phyloP scores from a whole-genome alignment of 2,888 invertebrate genomes.

The Pherbina coryleti region DNA sequence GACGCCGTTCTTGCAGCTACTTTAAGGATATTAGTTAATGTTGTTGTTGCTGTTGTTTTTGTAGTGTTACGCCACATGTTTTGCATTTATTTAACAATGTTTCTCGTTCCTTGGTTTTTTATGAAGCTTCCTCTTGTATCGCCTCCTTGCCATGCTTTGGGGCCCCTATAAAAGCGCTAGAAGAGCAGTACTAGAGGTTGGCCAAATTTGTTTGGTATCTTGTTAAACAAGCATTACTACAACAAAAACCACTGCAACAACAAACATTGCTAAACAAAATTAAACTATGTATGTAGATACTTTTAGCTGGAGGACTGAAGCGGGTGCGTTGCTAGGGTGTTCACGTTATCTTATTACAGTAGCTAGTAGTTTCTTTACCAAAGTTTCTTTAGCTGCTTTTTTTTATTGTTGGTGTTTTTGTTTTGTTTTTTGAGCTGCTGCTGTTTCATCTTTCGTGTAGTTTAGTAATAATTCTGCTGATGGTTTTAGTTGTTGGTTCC shows the following conservation, averaged over 20 bases:
- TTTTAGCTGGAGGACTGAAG: too few species aligned
- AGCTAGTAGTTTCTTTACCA: neutral
- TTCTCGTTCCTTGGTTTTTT: neutral
- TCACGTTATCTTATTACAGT: neutral
- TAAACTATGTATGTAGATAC: neutral
- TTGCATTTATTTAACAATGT: conserved; percentile 17
- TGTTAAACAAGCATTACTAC: conserved; percentile 17
- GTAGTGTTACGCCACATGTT: conserved; percentile 27
- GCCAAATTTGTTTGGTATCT: conserved; percentile 9
- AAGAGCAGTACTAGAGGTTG: neutral
- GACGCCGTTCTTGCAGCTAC: neutral
- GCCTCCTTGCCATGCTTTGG: neutral
- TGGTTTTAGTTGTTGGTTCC: too few species aligned
- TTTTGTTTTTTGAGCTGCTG: neutral
- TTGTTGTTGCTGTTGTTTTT: conserved; percentile 3
- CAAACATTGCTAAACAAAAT: neutral
- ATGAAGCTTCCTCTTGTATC: neutral
- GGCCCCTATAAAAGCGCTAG: neutral
- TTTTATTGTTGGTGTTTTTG: neutral
- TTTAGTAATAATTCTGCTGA: neutral
- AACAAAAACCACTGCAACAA: conserved; percentile 7
- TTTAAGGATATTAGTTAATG: conserved; percentile 1
- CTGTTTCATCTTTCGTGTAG: conserved; percentile 1
- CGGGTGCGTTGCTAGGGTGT: neutral
- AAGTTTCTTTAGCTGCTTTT: neutral